Conservation (phyloP, 2,113 vertebrate genomes). For the Pogonocichla stellata region DNA sequence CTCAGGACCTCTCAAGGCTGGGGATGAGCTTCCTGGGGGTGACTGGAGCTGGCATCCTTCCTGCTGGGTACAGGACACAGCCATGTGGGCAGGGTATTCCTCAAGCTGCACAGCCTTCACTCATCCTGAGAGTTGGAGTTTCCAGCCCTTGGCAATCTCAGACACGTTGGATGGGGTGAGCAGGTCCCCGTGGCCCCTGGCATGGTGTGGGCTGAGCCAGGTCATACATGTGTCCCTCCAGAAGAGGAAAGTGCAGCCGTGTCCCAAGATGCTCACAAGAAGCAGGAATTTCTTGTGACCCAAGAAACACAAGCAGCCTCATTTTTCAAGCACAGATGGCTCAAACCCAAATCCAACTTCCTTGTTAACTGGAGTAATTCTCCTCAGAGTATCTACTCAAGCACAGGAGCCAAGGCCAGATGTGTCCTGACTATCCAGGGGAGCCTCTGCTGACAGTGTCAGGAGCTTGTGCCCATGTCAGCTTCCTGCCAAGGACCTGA, state of each 20-base stretch:
- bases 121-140: not conserved
- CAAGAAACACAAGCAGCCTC: not conserved
- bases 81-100: not conserved
- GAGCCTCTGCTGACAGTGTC: not conserved
- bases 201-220: not conserved
- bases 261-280: not conserved
- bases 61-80: not conserved
- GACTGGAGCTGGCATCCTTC: constrained; percentile 32
- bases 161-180: not conserved
- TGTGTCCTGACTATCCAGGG: not conserved
- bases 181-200: not conserved
- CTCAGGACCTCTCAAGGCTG: constrained; percentile 37
- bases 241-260: not conserved
- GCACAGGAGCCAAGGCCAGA: not conserved
- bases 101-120: not conserved
- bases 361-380: not conserved
- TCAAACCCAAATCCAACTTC: accelerated
- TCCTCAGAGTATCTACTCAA: not conserved
- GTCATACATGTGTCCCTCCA: not conserved
- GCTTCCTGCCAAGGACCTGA: not conserved
- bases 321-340: not conserved
- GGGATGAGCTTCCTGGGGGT: constrained; percentile 29
- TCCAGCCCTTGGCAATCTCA: not conserved
- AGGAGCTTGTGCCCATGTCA: not conserved
- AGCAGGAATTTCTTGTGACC: not conserved